These are phyloP conservation scores for Lemur catta DNA, from an alignment of 2,797 vertebrate species.

Conservation along the genomic window DNA sequence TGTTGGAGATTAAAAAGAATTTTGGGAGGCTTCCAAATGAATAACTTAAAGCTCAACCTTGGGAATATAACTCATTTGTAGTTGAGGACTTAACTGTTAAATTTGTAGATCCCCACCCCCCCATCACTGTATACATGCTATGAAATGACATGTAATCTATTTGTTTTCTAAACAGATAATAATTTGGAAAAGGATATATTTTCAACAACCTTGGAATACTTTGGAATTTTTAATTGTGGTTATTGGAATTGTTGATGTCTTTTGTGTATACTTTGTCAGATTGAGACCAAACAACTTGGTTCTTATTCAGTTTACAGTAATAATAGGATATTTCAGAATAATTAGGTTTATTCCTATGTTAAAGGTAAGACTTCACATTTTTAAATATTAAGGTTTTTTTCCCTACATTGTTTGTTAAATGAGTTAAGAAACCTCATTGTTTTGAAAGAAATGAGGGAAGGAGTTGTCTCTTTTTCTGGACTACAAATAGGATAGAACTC, in stretches of 20 bases:
- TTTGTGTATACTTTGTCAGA: slow-evolving; percentile 60
- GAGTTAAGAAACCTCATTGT: not conserved
- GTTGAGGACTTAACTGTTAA: not conserved
- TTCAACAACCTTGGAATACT: slow-evolving; percentile 68
- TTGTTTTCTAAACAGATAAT: slow-evolving; percentile 67
- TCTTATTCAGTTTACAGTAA: slow-evolving; percentile 59
- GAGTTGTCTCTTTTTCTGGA: not conserved
- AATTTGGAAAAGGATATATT: slow-evolving; percentile 72
- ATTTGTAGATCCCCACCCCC: not conserved
- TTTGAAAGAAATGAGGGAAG: not conserved
- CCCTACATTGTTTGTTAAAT: not conserved
- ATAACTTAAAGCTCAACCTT: slow-evolving; percentile 25
- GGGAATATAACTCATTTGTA: not conserved
- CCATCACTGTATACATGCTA: not conserved
- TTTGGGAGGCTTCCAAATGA: not conserved
- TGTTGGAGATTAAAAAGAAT: not conserved
- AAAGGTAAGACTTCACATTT: slow-evolving; percentile 68
- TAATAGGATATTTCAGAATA: slow-evolving; percentile 68
- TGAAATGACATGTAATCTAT: not conserved
- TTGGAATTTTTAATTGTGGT: slow-evolving; percentile 63
- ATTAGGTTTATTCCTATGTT: slow-evolving; percentile 66
- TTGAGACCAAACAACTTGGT: not conserved
- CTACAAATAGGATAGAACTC: not conserved
- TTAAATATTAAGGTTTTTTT: not conserved
- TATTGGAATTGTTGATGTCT: slow-evolving; percentile 28